Conservation (phyloP, 2,888 invertebrate genomes). For the Linnaemya tessellans region DNA sequence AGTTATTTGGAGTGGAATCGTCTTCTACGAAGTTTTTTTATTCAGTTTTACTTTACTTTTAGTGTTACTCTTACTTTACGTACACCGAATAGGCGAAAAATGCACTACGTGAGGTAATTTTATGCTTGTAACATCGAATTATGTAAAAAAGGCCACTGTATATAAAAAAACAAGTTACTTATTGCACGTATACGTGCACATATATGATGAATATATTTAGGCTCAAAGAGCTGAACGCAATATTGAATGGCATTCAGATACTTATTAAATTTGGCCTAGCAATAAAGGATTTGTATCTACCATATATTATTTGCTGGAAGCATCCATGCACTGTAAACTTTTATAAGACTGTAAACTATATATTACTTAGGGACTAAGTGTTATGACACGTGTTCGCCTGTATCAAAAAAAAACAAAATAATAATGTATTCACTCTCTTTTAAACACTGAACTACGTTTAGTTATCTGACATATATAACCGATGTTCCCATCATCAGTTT, state of each 20-base stretch:
- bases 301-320: too few relatives aligned
- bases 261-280: background rate
- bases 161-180: background rate
- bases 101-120: slow-evolving; percentile 70
- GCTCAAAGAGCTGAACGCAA: background rate
- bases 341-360: too few relatives aligned
- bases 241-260: background rate
- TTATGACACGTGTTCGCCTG: too few relatives aligned
- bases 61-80: background rate
- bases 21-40: slow-evolving; percentile 28
- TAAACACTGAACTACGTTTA: too few relatives aligned
- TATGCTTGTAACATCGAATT: slow-evolving; percentile 67
- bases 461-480: too few relatives aligned
- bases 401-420: too few relatives aligned
- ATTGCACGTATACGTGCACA: background rate
- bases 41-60: background rate
- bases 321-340: too few relatives aligned
- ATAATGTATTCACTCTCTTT: too few relatives aligned
- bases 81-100: slow-evolving; percentile 4
- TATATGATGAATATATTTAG: slow-evolving; percentile 7
- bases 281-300: background rate
- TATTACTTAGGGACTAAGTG: too few relatives aligned
- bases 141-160: slow-evolving; percentile 55
- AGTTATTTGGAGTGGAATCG: slow-evolving; percentile 56
- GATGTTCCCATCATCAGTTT: too few relatives aligned